Evolutionary conservation across 2,113 vertebrate species (phyloP).

Genomic region (Sitta europaea): DNA sequence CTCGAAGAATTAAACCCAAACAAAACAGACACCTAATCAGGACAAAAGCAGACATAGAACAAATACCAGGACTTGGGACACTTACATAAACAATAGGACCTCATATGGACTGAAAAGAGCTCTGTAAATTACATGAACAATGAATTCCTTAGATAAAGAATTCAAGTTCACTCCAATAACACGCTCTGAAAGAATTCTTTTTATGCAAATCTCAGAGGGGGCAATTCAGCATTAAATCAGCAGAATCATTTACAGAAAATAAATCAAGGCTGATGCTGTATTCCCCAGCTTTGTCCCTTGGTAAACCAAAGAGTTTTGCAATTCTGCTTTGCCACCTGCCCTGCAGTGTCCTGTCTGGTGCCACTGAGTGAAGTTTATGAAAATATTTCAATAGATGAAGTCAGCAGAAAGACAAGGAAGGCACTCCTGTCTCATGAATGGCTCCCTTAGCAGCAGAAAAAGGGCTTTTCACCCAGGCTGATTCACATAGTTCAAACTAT

Average conservation of each 20-base stretch:
- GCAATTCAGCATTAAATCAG: neutral
- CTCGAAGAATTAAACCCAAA: neutral
- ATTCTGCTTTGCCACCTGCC: neutral
- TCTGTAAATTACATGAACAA: neutral
- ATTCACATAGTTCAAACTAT: neutral
- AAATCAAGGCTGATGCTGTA: accelerated
- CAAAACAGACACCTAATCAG: neutral
- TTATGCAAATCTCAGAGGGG: neutral
- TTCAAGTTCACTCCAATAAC: neutral
- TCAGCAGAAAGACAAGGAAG: neutral
- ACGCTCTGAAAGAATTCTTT: neutral
- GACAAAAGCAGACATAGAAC: neutral
- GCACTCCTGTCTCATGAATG: neutral
- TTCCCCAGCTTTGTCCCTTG: neutral
- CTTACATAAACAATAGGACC: neutral
- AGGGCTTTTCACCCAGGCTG: neutral
- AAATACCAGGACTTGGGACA: neutral
- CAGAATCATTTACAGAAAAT: neutral
- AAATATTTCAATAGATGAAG: neutral
- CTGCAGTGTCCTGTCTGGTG: neutral
- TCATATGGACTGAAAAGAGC: neutral
- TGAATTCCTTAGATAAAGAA: neutral
- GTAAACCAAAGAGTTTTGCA: accelerated
- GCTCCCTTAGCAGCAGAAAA: neutral
- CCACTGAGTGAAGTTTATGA: neutral